Percentiles rank a stretch among this genome's conserved stretches.
Conservation (phyloP, 2,888 invertebrate species). For the Microctonus brassicae region DNA sequence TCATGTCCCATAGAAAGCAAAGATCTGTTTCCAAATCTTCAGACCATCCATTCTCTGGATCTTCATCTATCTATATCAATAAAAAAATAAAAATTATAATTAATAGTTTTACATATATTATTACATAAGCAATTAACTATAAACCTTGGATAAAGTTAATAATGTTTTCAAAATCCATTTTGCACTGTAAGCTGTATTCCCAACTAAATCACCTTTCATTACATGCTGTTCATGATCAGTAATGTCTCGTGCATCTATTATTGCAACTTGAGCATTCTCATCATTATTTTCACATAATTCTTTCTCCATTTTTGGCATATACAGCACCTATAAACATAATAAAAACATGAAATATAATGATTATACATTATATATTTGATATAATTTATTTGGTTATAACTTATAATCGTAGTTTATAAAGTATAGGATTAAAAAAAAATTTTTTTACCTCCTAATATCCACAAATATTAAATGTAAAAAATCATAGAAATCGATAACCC, state of each 20-base stretch:
- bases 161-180: conserved; percentile 63
- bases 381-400: too few relatives aligned
- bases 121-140: neutral
- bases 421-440: too few relatives aligned
- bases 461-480: neutral
- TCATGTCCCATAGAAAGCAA: conserved; percentile 89
- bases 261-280: too few relatives aligned
- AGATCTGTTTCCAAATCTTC: conserved; percentile 80
- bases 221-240: conserved; percentile 68
- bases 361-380: too few relatives aligned
- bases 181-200: conserved; percentile 83
- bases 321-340: neutral
- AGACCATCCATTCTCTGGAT: conserved; percentile 69
- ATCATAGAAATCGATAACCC: neutral
- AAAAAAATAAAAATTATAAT: too few relatives aligned
- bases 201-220: conserved; percentile 83
- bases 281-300: neutral
- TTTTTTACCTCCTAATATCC: too few relatives aligned
- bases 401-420: too few relatives aligned
- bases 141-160: conserved; percentile 59
- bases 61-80: conserved; percentile 70
- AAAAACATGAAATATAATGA: neutral
- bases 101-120: too few relatives aligned
- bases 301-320: neutral
- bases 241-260: conserved; percentile 56